Conservation (phyloP, 1,140 invertebrate species). For the Heliconius melpomene region DNA sequence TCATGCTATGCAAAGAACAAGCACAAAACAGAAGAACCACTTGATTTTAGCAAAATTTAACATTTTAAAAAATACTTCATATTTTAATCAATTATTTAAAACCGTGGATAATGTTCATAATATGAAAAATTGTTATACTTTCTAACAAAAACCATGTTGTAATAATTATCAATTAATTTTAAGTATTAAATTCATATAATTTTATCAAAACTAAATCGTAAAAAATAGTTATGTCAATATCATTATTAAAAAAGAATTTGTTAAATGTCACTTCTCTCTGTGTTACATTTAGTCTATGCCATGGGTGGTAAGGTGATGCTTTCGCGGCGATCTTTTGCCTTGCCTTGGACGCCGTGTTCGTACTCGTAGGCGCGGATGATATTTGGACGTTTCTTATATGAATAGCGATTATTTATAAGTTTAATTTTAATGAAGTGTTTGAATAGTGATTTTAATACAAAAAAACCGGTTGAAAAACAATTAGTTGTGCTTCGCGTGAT, state of each 20-base stretch:
- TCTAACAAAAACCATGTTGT: background rate
- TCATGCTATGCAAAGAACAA: constrained; percentile 57
- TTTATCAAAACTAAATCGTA: background rate
- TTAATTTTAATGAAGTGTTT: constrained; percentile 49
- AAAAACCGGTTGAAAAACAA: constrained; percentile 49
- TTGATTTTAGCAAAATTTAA: background rate
- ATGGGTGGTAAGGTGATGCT: constrained; percentile 69
- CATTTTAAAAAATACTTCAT: background rate
- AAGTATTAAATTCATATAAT: constrained; percentile 28
- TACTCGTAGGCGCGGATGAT: constrained; percentile 76
- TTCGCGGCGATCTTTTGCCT: constrained; percentile 74
- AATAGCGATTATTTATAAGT: constrained; percentile 63
- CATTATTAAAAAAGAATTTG: background rate
- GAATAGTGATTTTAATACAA: constrained; percentile 57
- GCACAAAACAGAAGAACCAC: background rate
- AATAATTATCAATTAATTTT: background rate
- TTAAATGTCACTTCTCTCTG: constrained; percentile 12
- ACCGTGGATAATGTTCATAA: background rate
- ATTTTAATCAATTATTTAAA: background rate
- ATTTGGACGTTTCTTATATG: constrained; percentile 66
- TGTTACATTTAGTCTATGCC: constrained; percentile 55
- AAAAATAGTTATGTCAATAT: background rate
- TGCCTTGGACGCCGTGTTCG: constrained; percentile 73
- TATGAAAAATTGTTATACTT: background rate
- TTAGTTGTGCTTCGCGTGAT: constrained; percentile 63